Conservation (phyloP, 2,888 invertebrate genomes). For the Apamea crenata region DNA sequence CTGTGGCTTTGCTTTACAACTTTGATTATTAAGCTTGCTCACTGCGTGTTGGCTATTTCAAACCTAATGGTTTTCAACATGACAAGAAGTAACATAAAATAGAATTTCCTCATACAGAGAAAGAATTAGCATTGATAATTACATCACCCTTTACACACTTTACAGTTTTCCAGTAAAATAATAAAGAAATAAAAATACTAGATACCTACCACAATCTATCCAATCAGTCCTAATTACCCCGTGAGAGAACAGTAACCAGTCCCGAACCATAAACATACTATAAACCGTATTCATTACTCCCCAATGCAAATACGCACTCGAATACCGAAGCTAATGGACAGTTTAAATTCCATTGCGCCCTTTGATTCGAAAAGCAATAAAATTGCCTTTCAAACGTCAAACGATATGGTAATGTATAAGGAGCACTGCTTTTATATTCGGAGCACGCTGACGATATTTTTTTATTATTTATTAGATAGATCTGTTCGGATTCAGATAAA, state of each 20-base stretch:
- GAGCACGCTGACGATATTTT: constrained; percentile 85
- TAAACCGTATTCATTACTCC: background rate
- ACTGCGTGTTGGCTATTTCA: background rate
- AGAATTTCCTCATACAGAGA: background rate
- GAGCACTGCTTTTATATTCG: constrained; percentile 84
- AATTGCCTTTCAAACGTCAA: constrained; percentile 87
- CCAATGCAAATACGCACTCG: constrained; percentile 50
- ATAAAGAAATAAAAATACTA: background rate
- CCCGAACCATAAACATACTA: no score
- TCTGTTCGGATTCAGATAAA: constrained; percentile 87
- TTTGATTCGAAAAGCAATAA: constrained; percentile 86
- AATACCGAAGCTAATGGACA: constrained; percentile 78
- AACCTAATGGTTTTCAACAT: background rate
- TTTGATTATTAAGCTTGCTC: background rate
- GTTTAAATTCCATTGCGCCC: constrained; percentile 84
- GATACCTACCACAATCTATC: background rate
- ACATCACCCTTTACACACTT: background rate
- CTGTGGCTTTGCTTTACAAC: no score
- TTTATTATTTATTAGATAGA: no score
- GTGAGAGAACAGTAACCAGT: background rate
- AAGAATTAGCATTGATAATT: background rate
- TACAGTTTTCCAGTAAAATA: background rate
- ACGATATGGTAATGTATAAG: constrained; percentile 87
- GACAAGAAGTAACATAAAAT: background rate
- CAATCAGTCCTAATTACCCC: background rate